Evolutionary conservation across 2,888 invertebrate species (phyloP).

Genomic region (Clitarchus hookeri): DNA sequence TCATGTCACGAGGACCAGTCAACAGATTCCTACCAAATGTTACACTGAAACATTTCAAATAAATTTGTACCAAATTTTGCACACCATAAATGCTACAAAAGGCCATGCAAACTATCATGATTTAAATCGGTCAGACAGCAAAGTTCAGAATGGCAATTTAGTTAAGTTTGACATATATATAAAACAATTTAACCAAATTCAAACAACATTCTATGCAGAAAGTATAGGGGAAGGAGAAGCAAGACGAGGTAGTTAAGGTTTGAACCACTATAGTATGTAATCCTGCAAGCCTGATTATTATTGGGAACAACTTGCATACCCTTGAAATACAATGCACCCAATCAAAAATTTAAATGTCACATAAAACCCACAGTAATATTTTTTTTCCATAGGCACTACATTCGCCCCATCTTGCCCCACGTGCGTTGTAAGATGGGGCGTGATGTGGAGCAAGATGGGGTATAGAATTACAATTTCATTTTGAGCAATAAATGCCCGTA

Average conservation of each 20-base stretch:
- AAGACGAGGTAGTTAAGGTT: constrained; percentile 28
- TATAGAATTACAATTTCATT: neutral
- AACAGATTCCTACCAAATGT: no score
- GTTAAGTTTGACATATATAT: no score
- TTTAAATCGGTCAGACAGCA: no score
- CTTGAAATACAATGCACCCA: neutral
- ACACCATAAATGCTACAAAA: no score
- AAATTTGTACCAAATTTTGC: no score
- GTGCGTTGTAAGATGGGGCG: neutral
- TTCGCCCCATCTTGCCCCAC: neutral
- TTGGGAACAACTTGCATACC: neutral
- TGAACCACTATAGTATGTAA: constrained; percentile 10
- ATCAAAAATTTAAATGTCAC: constrained; percentile 1
- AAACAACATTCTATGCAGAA: no score
- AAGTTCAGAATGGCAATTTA: no score
- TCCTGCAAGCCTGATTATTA: neutral
- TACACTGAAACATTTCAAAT: no score
- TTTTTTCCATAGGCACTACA: neutral
- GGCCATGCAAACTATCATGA: no score
- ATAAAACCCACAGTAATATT: neutral
- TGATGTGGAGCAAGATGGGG: constrained; percentile 1
- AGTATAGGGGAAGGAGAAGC: neutral
- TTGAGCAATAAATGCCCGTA: neutral
- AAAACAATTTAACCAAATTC: no score
- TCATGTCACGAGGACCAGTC: no score